These are phyloP conservation scores for Adela reaumurella DNA, from an alignment of 2,888 invertebrate genomes.

Conservation along the genomic window DNA sequence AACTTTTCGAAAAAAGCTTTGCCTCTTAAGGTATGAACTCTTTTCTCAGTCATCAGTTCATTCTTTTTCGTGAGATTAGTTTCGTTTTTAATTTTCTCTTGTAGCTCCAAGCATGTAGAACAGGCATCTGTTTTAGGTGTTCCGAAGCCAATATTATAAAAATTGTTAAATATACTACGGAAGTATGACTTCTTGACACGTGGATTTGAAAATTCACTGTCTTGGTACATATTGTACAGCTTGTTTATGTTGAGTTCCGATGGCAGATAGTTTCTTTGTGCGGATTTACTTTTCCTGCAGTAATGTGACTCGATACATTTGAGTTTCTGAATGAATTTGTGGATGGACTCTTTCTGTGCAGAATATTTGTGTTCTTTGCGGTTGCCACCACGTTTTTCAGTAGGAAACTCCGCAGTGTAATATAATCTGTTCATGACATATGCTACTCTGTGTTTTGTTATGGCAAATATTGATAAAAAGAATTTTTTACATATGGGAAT, in stretches of 20 bases:
- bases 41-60: slow-evolving; percentile 6
- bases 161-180: slow-evolving; percentile 8
- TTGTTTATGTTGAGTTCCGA: slow-evolving; percentile 10
- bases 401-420: slow-evolving; percentile 5
- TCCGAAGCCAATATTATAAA: slow-evolving; percentile 13
- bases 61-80: slow-evolving; percentile 1
- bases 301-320: slow-evolving; percentile 10
- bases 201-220: slow-evolving; percentile 2
- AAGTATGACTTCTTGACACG: slow-evolving; percentile 10
- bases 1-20: slow-evolving; percentile 14
- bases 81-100: slow-evolving; percentile 6
- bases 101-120: slow-evolving; percentile 8
- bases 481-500: slow-evolving; percentile 4
- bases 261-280: slow-evolving; percentile 9
- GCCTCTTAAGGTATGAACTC: slow-evolving; percentile 13
- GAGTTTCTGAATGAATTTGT: slow-evolving; percentile 7
- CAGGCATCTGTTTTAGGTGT: slow-evolving; percentile 10
- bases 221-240: slow-evolving; percentile 6
- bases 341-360: not conserved
- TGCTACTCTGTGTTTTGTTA: slow-evolving; percentile 5
- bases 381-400: slow-evolving; percentile 10
- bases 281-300: slow-evolving; percentile 4
- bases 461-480: slow-evolving; percentile 4
- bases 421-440: slow-evolving; percentile 5
- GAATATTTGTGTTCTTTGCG: slow-evolving; percentile 3